Percentiles rank a stretch among this genome's conserved stretches.
Conservation (phyloP, 1,140 invertebrate species). For the Tetramorium parvispinum region DNA sequence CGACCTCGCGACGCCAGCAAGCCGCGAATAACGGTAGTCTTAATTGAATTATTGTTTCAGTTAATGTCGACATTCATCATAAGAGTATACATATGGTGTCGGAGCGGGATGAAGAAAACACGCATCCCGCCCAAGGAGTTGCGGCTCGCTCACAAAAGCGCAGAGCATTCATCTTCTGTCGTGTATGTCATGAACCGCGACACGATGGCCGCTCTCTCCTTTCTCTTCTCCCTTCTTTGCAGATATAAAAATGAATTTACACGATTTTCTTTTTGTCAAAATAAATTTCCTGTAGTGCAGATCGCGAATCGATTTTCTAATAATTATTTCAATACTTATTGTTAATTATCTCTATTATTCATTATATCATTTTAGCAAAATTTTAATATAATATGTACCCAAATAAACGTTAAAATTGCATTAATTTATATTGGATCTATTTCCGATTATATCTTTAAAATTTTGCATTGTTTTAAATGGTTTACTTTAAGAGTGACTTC, state of each 20-base stretch:
- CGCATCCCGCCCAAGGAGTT: conserved; percentile 67
- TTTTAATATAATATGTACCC: not conserved
- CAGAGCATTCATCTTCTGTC: conserved; percentile 71
- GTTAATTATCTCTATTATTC: not conserved
- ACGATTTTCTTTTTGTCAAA: not conserved
- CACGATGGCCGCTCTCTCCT: conserved; percentile 31
- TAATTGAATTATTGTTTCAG: conserved; percentile 80
- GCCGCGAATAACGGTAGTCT: conserved; percentile 72
- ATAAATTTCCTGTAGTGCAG: not conserved
- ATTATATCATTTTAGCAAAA: not conserved
- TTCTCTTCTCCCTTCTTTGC: not conserved
- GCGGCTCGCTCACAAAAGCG: conserved; percentile 67
- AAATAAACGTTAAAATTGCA: not conserved
- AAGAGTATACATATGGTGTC: conserved; percentile 46
- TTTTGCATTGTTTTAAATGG: not conserved
- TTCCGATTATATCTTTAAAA: not conserved
- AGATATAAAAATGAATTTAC: conserved; percentile 12
- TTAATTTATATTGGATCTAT: not conserved
- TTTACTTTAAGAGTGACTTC: not conserved
- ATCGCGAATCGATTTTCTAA: not conserved
- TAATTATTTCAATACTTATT: not conserved
- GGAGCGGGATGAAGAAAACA: conserved; percentile 51
- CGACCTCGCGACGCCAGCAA: conserved; percentile 51
- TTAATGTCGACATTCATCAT: conserved; percentile 78
- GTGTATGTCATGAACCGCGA: conserved; percentile 66